A percentile compares a stretch with the other conserved stretches of the same genome.
Conservation (phyloP, 2,113 vertebrate species). For the Mixornis gularis region DNA sequence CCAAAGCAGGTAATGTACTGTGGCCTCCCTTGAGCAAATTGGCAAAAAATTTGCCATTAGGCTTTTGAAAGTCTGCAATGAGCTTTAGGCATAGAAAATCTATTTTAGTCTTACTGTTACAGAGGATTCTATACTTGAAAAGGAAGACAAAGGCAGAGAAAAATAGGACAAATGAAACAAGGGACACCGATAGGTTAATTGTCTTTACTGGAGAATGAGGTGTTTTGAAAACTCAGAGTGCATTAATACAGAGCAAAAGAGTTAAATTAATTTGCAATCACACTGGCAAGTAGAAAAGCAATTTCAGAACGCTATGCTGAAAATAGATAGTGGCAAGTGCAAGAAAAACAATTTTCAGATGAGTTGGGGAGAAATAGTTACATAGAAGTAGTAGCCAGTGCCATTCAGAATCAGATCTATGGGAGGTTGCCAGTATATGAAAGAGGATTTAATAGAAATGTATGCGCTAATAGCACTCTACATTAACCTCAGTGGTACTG, state of each 20-base stretch:
- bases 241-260: neutral
- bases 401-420: neutral
- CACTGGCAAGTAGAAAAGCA: neutral
- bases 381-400: neutral
- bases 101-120: neutral
- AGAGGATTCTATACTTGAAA: neutral
- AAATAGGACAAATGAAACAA: neutral
- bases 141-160: neutral
- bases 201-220: neutral
- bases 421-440: neutral
- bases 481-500: neutral
- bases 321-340: neutral
- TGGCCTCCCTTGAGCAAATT: neutral
- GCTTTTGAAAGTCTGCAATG: neutral
- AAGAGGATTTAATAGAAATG: neutral
- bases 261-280: neutral
- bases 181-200: neutral
- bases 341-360: neutral
- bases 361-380: neutral
- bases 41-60: neutral
- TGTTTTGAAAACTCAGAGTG: neutral
- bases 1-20: neutral
- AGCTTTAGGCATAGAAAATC: neutral
- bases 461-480: neutral
- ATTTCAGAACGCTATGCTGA: neutral